A percentile compares a stretch with the other conserved stretches of the same genome.
phyloP scores from a whole-genome alignment of 2,888 invertebrate genomes.

The Hermaeophaga mercurialis region DNA sequence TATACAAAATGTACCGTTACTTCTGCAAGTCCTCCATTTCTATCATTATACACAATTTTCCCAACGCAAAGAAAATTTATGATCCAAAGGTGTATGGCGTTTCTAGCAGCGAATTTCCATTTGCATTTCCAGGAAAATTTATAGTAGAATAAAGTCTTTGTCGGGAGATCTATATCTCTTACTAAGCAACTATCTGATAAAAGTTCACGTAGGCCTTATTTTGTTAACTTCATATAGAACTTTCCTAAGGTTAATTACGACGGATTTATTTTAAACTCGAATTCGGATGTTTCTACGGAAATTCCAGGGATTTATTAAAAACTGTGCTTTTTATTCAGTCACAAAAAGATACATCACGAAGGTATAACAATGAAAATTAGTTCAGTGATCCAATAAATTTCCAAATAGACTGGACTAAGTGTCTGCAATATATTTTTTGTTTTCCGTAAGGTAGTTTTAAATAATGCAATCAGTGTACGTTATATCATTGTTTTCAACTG shows the following conservation, averaged over 20 bases:
- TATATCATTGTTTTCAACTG: no score
- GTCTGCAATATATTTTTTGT: no score
- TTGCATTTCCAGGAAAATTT: constrained; percentile 23
- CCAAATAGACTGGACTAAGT: no score
- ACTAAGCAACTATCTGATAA: constrained; percentile 18
- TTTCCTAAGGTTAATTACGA: constrained; percentile 1
- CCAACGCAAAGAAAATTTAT: constrained; percentile 22
- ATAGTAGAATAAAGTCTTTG: constrained; percentile 24
- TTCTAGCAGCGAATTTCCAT: constrained; percentile 22
- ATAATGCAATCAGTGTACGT: no score
- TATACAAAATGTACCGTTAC: neutral
- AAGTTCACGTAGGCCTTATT: constrained; percentile 18
- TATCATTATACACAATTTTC: constrained; percentile 19
- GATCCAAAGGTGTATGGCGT: constrained; percentile 21
- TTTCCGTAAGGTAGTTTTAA: no score
- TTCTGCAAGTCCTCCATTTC: neutral
- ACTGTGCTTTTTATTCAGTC: neutral
- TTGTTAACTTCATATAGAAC: constrained; percentile 14
- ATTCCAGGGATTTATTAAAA: neutral
- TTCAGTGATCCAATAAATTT: no score
- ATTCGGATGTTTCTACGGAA: constrained; percentile 7
- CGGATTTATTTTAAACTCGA: constrained; percentile 3
- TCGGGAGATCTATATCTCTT: constrained; percentile 22
- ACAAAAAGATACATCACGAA: no score
- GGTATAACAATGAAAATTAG: no score